Evolutionary conservation across 2,888 invertebrate species (phyloP), one percentile per base, ranked within the genome.

Genomic region (Eremobia ochroleuca): DNA sequence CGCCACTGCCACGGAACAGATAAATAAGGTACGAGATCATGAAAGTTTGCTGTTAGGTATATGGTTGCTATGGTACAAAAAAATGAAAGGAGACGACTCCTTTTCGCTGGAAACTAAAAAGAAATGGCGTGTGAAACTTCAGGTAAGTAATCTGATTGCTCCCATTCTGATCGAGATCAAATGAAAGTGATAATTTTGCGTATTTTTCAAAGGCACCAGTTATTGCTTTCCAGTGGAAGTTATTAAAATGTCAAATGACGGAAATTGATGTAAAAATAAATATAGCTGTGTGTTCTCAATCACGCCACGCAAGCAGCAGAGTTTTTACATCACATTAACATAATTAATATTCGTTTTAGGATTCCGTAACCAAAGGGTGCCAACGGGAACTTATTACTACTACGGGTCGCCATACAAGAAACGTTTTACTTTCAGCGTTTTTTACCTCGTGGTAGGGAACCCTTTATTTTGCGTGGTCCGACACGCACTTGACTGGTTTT

Each of bases 161-260:
- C 73, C 31, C 28, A 81, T 65, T 79, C 11, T 4, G 58, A 67
- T 73, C 40, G 15, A 68, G 59, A 65, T 65, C n/a, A 70, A 71
- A 80, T 58, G 43, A 73, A 80, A 85, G 58, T 67, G 58, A 62
- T 71, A 46, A 4, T 34, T 34, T 28, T 74, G n/a, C 37, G 52
- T 28, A 70, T 37, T 40, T 82, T 61, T 40, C 13, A 61, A 72
- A 25, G 49, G 69, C 34, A 28, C 15, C 28, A 49, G 18, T 61
- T 72, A 66, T 40, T 40, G n/a, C 28, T 78, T 85, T 73, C 64
- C 83, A 52, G n/a, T 55, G 86, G 86, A 85, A 76, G 67, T 68
- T 34, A 40, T 79, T 85, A 82, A 76, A 82, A 75, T 31, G 62
- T 65, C 77, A 73, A 73, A 62, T 18, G 25, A 52, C 69, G 78